Base-by-base conservation (phyloP, 2,113 vertebrate genomes). In the Sprattus sprattus region DNA sequence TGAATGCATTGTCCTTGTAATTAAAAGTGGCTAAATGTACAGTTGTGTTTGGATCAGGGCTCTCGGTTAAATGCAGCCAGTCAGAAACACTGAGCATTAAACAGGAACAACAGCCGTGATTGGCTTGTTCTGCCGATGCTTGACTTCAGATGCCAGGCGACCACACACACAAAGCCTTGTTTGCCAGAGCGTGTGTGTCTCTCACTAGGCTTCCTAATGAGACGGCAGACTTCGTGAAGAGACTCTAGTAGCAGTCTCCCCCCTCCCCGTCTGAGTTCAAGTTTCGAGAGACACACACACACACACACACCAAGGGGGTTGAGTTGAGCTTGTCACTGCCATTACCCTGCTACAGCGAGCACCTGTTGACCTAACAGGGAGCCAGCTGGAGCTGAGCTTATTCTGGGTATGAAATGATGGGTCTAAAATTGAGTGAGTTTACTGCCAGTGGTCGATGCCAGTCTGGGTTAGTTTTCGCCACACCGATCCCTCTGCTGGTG, bases 291-390 rank as follows among this genome's bases (percentile, higher is more conserved):
- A 71, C n/a, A 32, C 25, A 10, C 6, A 28, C 39, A 71, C n/a
- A 32, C 25, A 10, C 6, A 28, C 25, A 32, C 64, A 71, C 22
- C 25, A 25, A 71, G 64, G 64, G 64, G 64, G 64, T 71, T 28
- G 64, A 71, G 64, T 71, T 71, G 64, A 71, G 64, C 64, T 71
- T 13, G 64, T 71, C 64, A 71, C 64, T 71, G 64, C 64, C 64
- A 71, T 71, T 71, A 13, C 64, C 64, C 32, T 71, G 64, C 64
- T 71, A 71, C 64, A 28, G 32, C 10, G 64, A 28, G 64, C n/a
- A 13, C 64, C 64, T 71, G 64, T 1, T 28, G 64, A 71, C 25
- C 32, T 25, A 28, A 71, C 28, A 15, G 52, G 25, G 28, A 10
- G 25, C 10, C n/a, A 8, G 25, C n/a, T 71, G 64, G 64, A 4